phyloP scores from a whole-genome alignment of 2,113 vertebrate genomes.

The Oncorhynchus keta region DNA sequence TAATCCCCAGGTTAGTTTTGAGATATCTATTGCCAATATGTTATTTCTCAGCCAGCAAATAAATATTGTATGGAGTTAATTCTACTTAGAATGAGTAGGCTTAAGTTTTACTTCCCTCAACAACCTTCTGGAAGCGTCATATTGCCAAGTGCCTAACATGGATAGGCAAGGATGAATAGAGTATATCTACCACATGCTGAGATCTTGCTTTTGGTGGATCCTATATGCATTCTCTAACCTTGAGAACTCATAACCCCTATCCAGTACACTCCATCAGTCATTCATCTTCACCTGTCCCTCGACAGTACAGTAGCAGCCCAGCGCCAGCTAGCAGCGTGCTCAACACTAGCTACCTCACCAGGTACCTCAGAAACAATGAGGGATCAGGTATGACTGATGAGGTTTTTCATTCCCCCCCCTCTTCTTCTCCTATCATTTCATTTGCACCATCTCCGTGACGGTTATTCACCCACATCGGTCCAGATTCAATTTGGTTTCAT shows the following conservation, averaged over 20 bases:
- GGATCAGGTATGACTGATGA: constrained; percentile 44
- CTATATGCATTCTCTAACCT: constrained; percentile 25
- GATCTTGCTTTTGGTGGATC: not conserved
- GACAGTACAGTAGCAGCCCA: not conserved
- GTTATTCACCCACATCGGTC: constrained; percentile 45
- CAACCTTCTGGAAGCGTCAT: too few species aligned
- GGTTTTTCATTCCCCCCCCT: constrained; percentile 10
- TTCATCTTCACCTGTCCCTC: constrained; percentile 20
- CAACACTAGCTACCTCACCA: not conserved
- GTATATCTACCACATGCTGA: not conserved
- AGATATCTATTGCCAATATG: too few species aligned
- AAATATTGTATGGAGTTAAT: too few species aligned
- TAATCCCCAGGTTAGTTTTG: too few species aligned
- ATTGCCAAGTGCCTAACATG: not conserved
- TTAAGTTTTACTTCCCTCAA: too few species aligned
- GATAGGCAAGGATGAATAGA: not conserved
- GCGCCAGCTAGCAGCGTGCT: constrained; percentile 31
- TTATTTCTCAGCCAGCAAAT: too few species aligned
- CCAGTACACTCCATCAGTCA: not conserved
- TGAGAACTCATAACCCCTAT: constrained; percentile 11
- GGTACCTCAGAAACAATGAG: constrained; percentile 35
- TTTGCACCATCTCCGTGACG: constrained; percentile 28
- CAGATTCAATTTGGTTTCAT: constrained; percentile 33
- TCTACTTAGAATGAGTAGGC: too few species aligned
- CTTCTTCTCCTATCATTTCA: constrained; percentile 27